These are phyloP conservation scores for Patagioenas fasciata DNA, from an alignment of 2,113 vertebrate genomes.

Conservation along the genomic window DNA sequence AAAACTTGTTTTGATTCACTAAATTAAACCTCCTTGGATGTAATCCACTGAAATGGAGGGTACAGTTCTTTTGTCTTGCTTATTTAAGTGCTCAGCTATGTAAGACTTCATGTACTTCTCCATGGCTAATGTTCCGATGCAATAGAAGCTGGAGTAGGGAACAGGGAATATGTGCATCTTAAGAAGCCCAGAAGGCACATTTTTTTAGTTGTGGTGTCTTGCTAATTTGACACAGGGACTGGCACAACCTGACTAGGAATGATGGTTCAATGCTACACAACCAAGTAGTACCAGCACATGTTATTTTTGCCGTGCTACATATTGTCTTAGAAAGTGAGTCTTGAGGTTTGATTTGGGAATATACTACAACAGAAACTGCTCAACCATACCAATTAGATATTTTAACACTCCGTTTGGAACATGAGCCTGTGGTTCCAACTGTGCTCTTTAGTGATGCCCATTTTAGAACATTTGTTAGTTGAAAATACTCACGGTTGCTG, in stretches of 20 bases:
- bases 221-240: not conserved
- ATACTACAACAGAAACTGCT: not conserved
- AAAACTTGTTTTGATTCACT: slow-evolving; percentile 30
- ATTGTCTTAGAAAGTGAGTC: not conserved
- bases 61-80: not conserved
- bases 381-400: not conserved
- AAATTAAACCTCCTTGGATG: slow-evolving; percentile 32
- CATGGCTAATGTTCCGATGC: not conserved
- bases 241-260: not conserved
- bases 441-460: not conserved
- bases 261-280: not conserved
- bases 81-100: not conserved
- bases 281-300: not conserved
- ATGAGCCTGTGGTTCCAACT: not conserved
- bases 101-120: not conserved
- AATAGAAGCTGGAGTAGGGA: rapidly evolving
- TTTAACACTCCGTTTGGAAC: not conserved
- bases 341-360: not conserved
- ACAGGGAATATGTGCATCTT: rapidly evolving
- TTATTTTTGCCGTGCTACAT: not conserved
- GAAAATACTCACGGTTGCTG: not conserved
- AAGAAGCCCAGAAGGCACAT: not conserved
- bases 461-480: not conserved
- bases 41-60: not conserved
- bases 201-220: not conserved